Evolutionary conservation across 2,888 invertebrate species (phyloP).

Genomic region (Aphrophora alni): DNA sequence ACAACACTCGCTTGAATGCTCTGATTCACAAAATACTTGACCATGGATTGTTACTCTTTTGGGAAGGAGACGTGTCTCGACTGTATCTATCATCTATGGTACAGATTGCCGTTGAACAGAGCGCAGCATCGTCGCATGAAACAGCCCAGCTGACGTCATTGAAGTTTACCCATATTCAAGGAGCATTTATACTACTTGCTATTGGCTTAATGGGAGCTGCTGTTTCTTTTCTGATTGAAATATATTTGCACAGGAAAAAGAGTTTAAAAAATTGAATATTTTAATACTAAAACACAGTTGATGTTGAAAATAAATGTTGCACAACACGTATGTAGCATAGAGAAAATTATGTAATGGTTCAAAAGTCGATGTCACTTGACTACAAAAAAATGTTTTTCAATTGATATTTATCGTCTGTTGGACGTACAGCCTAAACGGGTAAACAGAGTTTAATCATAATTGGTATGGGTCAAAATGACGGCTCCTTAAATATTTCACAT

Average conservation of each 20-base stretch:
- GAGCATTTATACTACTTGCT: not conserved
- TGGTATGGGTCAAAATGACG: too few species aligned
- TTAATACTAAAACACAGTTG: too few species aligned
- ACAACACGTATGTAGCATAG: too few species aligned
- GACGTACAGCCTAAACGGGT: too few species aligned
- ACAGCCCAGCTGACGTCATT: not conserved
- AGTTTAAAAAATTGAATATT: not conserved
- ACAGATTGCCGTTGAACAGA: not conserved
- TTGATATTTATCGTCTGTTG: too few species aligned
- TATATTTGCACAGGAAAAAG: not conserved
- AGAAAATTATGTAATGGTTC: too few species aligned
- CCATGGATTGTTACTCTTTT: slow-evolving; percentile 37
- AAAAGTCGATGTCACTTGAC: too few species aligned
- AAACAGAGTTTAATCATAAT: too few species aligned
- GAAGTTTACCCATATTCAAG: not conserved
- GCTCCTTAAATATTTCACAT: too few species aligned
- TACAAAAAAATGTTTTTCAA: too few species aligned
- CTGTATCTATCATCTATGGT: slow-evolving; percentile 30
- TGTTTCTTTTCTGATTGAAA: not conserved
- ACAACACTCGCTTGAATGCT: slow-evolving; percentile 31
- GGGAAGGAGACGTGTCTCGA: slow-evolving; percentile 38
- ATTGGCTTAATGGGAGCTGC: not conserved
- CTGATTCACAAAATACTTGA: slow-evolving; percentile 29
- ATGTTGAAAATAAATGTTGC: too few species aligned
- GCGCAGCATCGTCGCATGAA: not conserved